Conservation (phyloP, 1,140 invertebrate genomes). For the Drosophila miranda region DNA sequence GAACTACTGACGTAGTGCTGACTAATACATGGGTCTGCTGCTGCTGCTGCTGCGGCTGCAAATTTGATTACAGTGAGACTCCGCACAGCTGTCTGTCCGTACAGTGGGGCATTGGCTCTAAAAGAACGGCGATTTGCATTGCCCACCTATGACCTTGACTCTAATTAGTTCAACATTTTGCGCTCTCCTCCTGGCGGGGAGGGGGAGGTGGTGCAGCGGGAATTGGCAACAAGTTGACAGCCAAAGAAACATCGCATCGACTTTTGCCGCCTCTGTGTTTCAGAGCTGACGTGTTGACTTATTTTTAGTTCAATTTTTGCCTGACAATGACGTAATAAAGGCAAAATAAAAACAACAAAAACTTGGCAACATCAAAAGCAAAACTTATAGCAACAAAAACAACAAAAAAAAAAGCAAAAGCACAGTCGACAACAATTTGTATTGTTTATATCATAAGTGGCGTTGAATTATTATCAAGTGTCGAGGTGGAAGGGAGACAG, state of each 20-base stretch:
- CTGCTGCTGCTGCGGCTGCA: constrained; percentile 11
- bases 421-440: constrained; percentile 54
- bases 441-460: constrained; percentile 74
- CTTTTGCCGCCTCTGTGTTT: constrained; percentile 33
- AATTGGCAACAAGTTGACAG: constrained; percentile 40
- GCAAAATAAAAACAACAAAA: constrained; percentile 53
- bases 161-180: constrained; percentile 57
- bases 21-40: constrained; percentile 48
- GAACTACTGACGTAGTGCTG: constrained; percentile 62
- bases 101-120: neutral
- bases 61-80: constrained; percentile 35
- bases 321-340: constrained; percentile 73
- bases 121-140: neutral
- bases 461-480: constrained; percentile 22
- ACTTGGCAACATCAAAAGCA: constrained; percentile 50
- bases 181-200: neutral
- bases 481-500: constrained; percentile 6
- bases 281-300: constrained; percentile 73
- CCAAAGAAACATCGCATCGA: constrained; percentile 26
- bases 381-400: constrained; percentile 19
- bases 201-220: constrained; percentile 7
- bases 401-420: constrained; percentile 29
- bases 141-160: constrained; percentile 45
- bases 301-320: constrained; percentile 75
- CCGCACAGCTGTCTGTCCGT: neutral